phyloP scores from a whole-genome alignment of 2,113 vertebrate genomes.

The Eulacestoma nigropectus region DNA sequence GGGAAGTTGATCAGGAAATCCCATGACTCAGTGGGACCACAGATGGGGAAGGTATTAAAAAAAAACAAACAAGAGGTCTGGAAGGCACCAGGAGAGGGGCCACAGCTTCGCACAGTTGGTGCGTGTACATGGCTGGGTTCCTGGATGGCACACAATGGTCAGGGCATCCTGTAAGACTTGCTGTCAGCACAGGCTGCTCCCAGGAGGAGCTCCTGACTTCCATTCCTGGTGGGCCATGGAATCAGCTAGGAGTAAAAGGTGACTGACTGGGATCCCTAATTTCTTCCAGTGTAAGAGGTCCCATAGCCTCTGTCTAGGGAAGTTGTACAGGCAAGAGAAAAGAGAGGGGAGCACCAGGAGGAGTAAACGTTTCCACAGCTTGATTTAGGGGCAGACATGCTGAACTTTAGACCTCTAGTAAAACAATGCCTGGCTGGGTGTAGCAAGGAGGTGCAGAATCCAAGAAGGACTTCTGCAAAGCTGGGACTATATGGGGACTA shows the following conservation, averaged over 20 bases:
- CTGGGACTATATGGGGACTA: neutral
- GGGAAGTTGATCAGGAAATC: slow-evolving; percentile 48
- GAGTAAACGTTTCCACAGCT: neutral
- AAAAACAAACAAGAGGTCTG: neutral
- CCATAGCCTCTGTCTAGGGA: neutral
- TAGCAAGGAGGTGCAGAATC: neutral
- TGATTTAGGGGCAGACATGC: neutral
- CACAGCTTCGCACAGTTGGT: neutral
- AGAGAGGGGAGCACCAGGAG: neutral
- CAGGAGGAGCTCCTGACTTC: neutral
- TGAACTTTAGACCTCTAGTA: neutral
- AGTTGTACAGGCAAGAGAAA: neutral
- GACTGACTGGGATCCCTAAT: neutral
- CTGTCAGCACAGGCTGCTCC: neutral
- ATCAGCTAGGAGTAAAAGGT: neutral
- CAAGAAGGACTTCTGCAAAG: neutral
- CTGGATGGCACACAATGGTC: too few relatives aligned
- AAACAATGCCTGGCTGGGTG: neutral
- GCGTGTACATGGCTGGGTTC: neutral
- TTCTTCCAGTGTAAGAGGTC: neutral
- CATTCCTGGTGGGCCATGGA: neutral
- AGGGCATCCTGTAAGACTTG: neutral
- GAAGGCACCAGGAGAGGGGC: neutral
- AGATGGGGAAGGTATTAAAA: neutral
- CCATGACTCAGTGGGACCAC: slow-evolving; percentile 19